These are phyloP conservation scores for Spizaetus ornatus DNA, from an alignment of 2,113 vertebrate genomes.

Conservation along the genomic window DNA sequence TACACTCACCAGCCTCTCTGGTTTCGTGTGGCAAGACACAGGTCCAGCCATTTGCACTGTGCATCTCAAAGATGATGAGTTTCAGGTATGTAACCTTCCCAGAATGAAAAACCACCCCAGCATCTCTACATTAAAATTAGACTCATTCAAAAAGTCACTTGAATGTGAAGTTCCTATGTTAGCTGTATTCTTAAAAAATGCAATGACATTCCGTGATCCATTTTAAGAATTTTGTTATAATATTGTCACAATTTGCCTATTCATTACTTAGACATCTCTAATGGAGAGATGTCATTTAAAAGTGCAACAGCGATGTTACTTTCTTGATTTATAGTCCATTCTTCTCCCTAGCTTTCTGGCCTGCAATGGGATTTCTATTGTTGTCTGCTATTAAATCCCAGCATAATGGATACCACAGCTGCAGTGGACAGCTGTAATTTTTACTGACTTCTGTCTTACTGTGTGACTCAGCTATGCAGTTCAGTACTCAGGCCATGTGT, in stretches of 20 bases:
- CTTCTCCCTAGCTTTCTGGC: not conserved
- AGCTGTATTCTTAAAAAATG: not conserved
- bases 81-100: not conserved
- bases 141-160: not conserved
- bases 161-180: not conserved
- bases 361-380: not conserved
- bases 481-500: not conserved
- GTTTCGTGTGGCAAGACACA: not conserved
- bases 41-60: not conserved
- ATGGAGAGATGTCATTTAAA: not conserved
- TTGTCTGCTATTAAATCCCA: not conserved
- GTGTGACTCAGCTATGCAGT: not conserved
- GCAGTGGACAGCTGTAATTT: constrained; percentile 18
- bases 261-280: not conserved
- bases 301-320: not conserved
- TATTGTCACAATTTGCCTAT: not conserved
- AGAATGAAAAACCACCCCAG: not conserved
- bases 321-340: not conserved
- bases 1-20: not conserved
- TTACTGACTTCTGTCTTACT: constrained; percentile 16
- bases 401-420: not conserved
- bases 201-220: not conserved
- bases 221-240: not conserved
- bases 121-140: not conserved
- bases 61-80: not conserved